Evolutionary conservation across 1,140 invertebrate species (phyloP).

Genomic region (Conus ventricosus): DNA sequence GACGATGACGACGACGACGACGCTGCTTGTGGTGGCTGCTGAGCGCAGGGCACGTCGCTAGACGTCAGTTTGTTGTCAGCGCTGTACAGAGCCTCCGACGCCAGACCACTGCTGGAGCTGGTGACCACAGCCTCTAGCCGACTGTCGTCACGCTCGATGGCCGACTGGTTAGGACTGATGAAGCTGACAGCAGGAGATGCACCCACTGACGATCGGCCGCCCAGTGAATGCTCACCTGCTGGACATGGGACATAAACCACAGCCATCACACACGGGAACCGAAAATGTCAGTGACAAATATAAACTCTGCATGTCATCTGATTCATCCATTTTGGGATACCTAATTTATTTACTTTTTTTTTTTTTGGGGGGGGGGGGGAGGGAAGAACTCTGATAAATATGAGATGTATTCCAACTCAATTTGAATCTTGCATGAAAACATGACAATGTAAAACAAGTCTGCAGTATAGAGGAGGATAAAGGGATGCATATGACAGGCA

Average conservation of each 20-base stretch:
- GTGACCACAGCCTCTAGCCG: slow-evolving; percentile 39
- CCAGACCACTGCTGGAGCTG: slow-evolving; percentile 38
- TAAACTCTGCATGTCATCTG: no score
- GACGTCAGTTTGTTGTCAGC: background rate
- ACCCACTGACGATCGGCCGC: background rate
- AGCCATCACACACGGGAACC: background rate
- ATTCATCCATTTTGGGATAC: no score
- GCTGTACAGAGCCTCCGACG: slow-evolving; percentile 32
- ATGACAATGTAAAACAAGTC: no score
- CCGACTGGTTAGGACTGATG: slow-evolving; percentile 42
- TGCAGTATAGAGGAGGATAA: no score
- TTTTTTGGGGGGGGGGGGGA: no score
- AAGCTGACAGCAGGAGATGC: slow-evolving; percentile 1
- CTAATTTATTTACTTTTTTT: no score
- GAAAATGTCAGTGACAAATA: no score
- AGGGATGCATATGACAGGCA: no score
- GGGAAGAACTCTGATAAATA: no score
- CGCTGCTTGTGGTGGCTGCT: background rate
- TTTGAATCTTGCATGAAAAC: no score
- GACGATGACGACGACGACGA: slow-evolving; percentile 17
- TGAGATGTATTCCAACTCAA: no score
- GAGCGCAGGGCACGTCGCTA: background rate
- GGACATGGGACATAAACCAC: background rate
- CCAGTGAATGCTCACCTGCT: background rate
- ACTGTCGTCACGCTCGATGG: slow-evolving; percentile 47